Conservation (phyloP, 1,140 invertebrate genomes). For the Pteromalus puparum region DNA sequence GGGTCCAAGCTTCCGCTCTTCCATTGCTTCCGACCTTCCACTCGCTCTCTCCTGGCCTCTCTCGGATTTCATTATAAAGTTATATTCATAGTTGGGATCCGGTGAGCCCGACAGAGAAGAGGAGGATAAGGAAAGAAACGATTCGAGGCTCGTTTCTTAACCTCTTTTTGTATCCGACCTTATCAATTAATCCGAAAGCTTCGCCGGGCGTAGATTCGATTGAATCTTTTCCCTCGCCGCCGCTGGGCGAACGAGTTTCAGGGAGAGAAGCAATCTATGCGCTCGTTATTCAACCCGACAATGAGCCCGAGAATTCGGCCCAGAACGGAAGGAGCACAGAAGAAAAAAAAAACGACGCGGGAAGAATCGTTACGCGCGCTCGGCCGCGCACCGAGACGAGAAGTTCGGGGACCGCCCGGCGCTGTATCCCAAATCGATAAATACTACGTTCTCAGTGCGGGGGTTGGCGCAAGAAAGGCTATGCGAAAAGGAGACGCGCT, state of each 20-base stretch:
- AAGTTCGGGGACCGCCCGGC: conserved; percentile 25
- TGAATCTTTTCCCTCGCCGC: conserved; percentile 23
- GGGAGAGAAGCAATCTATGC: conserved; percentile 47
- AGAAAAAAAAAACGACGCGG: background rate
- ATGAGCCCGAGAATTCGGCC: conserved; percentile 36
- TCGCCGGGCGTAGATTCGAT: conserved; percentile 21
- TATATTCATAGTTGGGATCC: conserved; percentile 26
- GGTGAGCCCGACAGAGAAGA: background rate
- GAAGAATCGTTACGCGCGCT: conserved; percentile 33
- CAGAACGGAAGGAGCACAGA: background rate
- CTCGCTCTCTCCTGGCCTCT: background rate
- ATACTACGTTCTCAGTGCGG: background rate
- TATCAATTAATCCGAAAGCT: conserved; percentile 49
- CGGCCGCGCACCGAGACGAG: conserved; percentile 4
- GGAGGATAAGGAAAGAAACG: conserved; percentile 3
- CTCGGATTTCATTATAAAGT: conserved; percentile 48
- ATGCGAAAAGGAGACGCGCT: background rate
- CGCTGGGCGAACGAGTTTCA: background rate
- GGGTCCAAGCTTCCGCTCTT: conserved; percentile 25
- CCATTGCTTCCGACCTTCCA: conserved; percentile 32
- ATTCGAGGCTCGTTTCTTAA: conserved; percentile 34
- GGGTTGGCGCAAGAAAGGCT: background rate
- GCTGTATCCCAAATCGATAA: conserved; percentile 41
- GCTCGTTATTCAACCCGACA: conserved; percentile 54
- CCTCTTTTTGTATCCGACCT: conserved; percentile 33